Conservation (phyloP, 2,888 invertebrate species). For the Harpalus rubripes region DNA sequence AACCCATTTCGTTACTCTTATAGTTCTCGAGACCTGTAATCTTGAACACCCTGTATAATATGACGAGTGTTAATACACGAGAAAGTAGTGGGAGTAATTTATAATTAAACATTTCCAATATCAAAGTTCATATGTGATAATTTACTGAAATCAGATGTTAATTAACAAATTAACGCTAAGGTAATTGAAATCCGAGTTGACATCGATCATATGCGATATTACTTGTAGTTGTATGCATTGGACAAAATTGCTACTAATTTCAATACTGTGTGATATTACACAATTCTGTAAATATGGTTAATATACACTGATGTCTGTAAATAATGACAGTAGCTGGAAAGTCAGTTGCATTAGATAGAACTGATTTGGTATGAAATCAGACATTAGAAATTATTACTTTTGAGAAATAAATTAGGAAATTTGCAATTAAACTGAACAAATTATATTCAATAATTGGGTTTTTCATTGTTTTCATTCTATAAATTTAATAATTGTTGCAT, state of each 20-base stretch:
- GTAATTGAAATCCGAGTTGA: constrained; percentile 52
- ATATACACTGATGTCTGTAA: not conserved
- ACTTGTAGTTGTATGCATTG: not conserved
- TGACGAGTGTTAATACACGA: not conserved
- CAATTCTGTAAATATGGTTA: not conserved
- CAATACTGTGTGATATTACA: not conserved
- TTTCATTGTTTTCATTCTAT: too few relatives aligned
- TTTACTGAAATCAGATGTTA: constrained; percentile 56
- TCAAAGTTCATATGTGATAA: constrained; percentile 32
- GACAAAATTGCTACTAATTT: not conserved
- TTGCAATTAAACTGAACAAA: too few relatives aligned
- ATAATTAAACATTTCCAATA: constrained; percentile 52
- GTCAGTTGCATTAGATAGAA: not conserved
- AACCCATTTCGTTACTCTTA: too few relatives aligned
- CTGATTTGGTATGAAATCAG: not conserved
- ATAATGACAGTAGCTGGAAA: not conserved
- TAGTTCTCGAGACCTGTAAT: too few relatives aligned
- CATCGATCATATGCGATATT: constrained; percentile 1
- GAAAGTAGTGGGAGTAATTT: not conserved
- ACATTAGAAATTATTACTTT: not conserved
- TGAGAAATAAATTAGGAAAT: too few relatives aligned
- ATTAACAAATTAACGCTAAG: constrained; percentile 45
- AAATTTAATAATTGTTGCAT: too few relatives aligned
- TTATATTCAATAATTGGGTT: too few relatives aligned
- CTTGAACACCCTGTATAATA: not conserved